phyloP scores from a whole-genome alignment of 2,113 vertebrate genomes.

The Coptodon rendalli region DNA sequence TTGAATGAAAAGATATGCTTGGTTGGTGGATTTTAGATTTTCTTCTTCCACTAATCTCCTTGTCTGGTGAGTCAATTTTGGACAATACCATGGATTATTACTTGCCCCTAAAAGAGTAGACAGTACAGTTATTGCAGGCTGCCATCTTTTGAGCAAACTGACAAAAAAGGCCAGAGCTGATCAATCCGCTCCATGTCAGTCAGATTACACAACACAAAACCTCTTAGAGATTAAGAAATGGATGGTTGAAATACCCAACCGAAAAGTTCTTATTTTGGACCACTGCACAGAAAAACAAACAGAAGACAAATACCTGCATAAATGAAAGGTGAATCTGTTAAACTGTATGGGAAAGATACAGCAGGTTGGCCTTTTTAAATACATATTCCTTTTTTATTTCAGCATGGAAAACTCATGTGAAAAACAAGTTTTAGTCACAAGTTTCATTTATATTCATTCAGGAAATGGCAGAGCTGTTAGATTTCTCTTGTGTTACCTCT shows the following conservation, averaged over 20 bases:
- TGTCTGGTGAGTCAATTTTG: not conserved
- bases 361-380: not conserved
- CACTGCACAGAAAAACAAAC: not conserved
- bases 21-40: not conserved
- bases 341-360: not conserved
- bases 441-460: not conserved
- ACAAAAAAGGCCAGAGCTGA: not conserved
- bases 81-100: not conserved
- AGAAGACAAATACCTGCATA: not conserved
- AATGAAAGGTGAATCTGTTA: not conserved
- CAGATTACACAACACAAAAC: not conserved
- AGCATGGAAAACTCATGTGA: accelerated
- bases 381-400: accelerated
- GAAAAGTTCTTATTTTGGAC: not conserved
- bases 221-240: not conserved
- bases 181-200: not conserved
- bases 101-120: not conserved
- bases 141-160: not conserved
- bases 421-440: not conserved
- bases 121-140: not conserved
- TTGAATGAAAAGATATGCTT: not conserved
- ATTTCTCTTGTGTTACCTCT: not conserved
- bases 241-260: not conserved
- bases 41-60: not conserved
- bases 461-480: not conserved